Conservation (phyloP, 2,797 vertebrate genomes). For the Chelon labrosus region DNA sequence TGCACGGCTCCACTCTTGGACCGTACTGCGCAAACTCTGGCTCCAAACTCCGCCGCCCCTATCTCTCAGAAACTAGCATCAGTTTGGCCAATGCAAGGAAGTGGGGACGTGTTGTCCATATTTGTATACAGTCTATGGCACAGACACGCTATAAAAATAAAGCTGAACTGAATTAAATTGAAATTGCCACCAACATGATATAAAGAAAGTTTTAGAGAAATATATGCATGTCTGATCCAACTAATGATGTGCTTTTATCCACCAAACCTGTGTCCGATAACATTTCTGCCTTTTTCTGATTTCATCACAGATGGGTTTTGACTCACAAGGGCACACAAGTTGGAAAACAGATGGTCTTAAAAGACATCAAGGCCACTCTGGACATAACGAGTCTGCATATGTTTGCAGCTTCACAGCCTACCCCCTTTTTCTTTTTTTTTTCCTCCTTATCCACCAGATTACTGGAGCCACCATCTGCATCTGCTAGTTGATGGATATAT, state of each 20-base stretch:
- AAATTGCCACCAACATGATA: too few species aligned
- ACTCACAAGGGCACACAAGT: conserved; percentile 62
- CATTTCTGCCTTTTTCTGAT: conserved; percentile 47
- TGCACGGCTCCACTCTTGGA: too few species aligned
- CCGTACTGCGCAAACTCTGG: too few species aligned
- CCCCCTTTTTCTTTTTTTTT: conserved; percentile 23
- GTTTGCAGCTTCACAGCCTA: conserved; percentile 64
- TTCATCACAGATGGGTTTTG: conserved; percentile 65
- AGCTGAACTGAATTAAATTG: too few species aligned
- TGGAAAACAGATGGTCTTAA: conserved; percentile 82
- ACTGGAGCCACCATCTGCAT: conserved; percentile 75
- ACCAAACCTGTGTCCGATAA: conserved; percentile 21
- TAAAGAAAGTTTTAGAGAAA: too few species aligned
- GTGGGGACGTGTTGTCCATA: too few species aligned
- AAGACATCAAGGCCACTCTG: conserved; percentile 76
- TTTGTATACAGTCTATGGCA: too few species aligned
- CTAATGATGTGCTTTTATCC: conserved; percentile 27
- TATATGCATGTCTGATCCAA: not conserved
- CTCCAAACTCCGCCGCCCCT: too few species aligned
- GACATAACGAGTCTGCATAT: conserved; percentile 77
- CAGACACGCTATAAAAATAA: too few species aligned
- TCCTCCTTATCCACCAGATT: conserved; percentile 63
- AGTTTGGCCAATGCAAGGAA: too few species aligned
- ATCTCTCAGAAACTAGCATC: too few species aligned
- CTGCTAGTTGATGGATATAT: conserved; percentile 64